Evolutionary conservation across 2,797 vertebrate genomes (phyloP), one percentile per base, ranked within the genome.

Genomic region (Enteromius anoplus): DNA sequence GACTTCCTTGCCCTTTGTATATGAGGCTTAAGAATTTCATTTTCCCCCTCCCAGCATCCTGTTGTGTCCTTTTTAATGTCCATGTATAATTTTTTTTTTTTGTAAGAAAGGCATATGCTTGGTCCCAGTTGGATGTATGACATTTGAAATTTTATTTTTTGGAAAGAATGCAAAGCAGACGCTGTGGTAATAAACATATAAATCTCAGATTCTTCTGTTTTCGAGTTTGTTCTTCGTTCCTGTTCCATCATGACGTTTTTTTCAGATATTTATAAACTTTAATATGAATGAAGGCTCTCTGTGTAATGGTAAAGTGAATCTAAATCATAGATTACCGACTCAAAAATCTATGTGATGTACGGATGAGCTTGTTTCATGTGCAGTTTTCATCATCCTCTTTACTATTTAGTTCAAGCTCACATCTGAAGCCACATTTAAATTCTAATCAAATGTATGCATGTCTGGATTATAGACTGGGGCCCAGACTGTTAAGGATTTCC

Each of bases 1-100:
- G 87, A 89, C 86, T 87, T 89, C 85, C 88, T 80, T 87, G 89
- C 89, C 91, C 90, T 87, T 89, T 64, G 64, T 81, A 17, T 78
- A 58, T 29, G 85, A 87, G 89, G 88, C 91, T 88, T 86, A 76
- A 85, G 78, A 89, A 89, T 88, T 88, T 87, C 80, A 87, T 26
- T 80, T 89, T 60, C 75, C n/a, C 90, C 9, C 87, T 8, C 83
- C 89, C 86, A 75, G 84, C 90, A 88, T 89, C 90, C 23, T 34
- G 51, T 85, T 80, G 70, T 92, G 91, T 92, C 89, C 55, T 81
- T 92, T 92, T 92, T 92, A 91, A 93, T 91, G 92, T 90, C 85
- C 10, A 73, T 66, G n/a, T 91, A 89, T 45, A 11, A 45, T 84
- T 8, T 32, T 9, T 89, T 72, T 91, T 91, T 89, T 90, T 85